Evolutionary conservation across 2,888 invertebrate genomes (phyloP).

Genomic region (Ormyrus thymus): DNA sequence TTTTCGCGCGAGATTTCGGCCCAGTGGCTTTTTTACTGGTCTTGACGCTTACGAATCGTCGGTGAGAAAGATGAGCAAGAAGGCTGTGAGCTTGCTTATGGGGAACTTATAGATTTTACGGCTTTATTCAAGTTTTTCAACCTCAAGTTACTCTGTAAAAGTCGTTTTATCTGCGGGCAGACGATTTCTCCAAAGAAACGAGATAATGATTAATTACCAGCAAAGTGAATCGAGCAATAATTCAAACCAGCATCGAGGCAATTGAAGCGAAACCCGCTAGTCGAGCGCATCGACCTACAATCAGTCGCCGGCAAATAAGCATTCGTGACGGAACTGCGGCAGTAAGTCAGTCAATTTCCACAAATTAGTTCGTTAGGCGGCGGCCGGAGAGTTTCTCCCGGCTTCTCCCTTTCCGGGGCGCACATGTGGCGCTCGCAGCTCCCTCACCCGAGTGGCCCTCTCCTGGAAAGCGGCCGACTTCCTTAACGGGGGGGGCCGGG

Average conservation of each 20-base stretch:
- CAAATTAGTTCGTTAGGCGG: constrained; percentile 52
- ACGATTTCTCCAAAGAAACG: no score
- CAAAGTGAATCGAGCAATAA: no score
- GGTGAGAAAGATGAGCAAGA: constrained; percentile 26
- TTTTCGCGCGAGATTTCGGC: constrained; percentile 21
- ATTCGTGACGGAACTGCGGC: constrained; percentile 36
- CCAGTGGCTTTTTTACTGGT: constrained; percentile 45
- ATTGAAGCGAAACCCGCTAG: neutral
- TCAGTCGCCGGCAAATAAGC: no score
- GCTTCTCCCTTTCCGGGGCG: neutral
- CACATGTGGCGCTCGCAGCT: neutral
- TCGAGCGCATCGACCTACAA: neutral
- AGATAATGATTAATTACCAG: no score
- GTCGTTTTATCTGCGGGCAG: no score
- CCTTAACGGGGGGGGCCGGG: constrained; percentile 57
- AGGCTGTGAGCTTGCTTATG: neutral
- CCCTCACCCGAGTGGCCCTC: neutral
- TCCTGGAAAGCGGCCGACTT: neutral
- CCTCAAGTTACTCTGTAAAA: no score
- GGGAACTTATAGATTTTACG: constrained; percentile 27
- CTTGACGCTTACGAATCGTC: constrained; percentile 40
- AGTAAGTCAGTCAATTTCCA: constrained; percentile 44
- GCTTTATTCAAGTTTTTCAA: constrained; percentile 19
- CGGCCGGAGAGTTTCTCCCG: neutral
- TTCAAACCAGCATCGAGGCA: neutral